These are phyloP conservation scores for Chlorodrepanis virens DNA, from an alignment of 2,113 vertebrate genomes.

Conservation along the genomic window DNA sequence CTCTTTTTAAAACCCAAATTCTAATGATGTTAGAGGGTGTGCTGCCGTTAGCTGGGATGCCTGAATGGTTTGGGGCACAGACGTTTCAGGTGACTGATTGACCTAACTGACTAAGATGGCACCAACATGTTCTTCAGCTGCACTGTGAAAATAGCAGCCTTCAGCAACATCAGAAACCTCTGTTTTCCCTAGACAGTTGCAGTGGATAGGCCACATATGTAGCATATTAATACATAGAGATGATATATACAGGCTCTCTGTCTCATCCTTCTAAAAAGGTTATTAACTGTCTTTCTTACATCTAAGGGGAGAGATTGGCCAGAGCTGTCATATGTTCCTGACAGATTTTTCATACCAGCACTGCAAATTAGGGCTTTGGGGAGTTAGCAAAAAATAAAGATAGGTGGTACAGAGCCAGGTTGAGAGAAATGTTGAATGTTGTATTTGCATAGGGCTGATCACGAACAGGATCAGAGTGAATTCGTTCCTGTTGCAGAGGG, in stretches of 20 bases:
- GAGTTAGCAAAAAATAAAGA: conserved; percentile 19
- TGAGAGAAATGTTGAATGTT: neutral
- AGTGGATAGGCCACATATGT: neutral
- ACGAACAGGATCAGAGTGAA: neutral
- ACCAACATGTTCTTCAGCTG: neutral
- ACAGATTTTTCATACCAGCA: conserved; percentile 38
- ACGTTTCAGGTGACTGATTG: neutral
- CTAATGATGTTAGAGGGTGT: accelerated
- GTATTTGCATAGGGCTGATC: conserved; percentile 10
- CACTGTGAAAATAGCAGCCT: neutral
- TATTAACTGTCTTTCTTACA: conserved; percentile 36
- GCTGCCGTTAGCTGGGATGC: neutral
- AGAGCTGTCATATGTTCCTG: conserved; percentile 50
- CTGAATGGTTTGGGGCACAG: neutral
- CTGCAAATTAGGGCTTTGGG: conserved; percentile 55
- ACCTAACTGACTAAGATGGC: neutral
- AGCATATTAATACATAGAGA: conserved; percentile 37
- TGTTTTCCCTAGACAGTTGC: neutral
- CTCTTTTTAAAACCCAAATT: neutral
- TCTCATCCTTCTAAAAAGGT: conserved; percentile 42
- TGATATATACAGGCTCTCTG: conserved; percentile 18
- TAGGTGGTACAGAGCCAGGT: neutral
- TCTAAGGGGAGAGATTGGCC: conserved; percentile 46
- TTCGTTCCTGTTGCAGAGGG: neutral
- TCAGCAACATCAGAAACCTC: neutral